phyloP scores from a whole-genome alignment of 2,113 vertebrate species.

The Lamprotornis superbus region DNA sequence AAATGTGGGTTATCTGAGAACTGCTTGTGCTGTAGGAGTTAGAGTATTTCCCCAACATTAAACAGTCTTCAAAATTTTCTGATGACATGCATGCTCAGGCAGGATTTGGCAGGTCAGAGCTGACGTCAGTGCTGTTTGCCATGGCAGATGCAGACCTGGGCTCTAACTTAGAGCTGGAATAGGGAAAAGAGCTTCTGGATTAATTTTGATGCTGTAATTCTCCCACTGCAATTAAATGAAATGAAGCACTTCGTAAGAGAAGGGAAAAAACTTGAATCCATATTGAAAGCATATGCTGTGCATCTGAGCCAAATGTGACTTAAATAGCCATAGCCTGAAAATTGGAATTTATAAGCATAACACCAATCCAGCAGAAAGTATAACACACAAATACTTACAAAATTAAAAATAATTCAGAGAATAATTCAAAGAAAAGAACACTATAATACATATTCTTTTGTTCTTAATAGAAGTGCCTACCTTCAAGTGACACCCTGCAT shows the following conservation, averaged over 20 bases:
- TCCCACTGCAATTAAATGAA: not conserved
- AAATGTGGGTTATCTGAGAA: not conserved
- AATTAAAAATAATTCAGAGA: not conserved
- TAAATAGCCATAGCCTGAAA: not conserved
- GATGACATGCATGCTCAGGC: fast-evolving
- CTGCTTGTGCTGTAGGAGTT: not conserved
- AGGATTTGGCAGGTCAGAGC: not conserved
- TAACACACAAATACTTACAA: not conserved
- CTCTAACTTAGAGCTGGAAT: not conserved
- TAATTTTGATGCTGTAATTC: not conserved
- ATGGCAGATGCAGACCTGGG: not conserved
- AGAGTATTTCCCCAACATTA: not conserved
- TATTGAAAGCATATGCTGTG: not conserved
- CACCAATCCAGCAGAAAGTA: not conserved
- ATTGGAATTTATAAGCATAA: not conserved
- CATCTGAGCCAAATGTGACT: not conserved
- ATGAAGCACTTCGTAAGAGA: not conserved
- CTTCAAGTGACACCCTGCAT: not conserved
- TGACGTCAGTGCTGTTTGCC: fast-evolving
- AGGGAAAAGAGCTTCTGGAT: not conserved
- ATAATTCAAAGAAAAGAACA: not conserved
- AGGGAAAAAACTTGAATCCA: not conserved
- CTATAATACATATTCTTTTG: not conserved
- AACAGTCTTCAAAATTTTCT: not conserved
- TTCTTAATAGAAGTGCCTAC: not conserved